These are phyloP conservation scores for Apodemia zela DNA, from an alignment of 2,888 invertebrate species.

Conservation along the genomic window DNA sequence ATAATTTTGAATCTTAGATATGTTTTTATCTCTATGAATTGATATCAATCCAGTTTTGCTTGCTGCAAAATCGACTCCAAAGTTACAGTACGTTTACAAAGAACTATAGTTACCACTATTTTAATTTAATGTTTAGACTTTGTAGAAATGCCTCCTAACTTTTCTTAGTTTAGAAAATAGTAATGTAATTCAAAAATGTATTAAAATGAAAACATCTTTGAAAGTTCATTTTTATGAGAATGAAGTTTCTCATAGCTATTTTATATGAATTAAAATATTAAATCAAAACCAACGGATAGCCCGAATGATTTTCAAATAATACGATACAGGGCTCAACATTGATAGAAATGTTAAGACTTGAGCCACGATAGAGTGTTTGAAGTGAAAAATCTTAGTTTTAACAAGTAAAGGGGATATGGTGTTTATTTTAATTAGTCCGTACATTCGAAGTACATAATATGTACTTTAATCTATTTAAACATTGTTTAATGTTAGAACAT, in stretches of 20 bases:
- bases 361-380: too few species aligned
- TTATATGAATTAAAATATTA: too few species aligned
- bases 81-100: background rate
- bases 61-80: background rate
- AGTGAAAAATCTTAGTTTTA: slow-evolving; percentile 6
- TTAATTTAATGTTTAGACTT: background rate
- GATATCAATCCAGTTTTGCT: background rate
- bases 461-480: background rate
- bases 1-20: too few species aligned
- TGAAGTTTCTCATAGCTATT: too few species aligned
- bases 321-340: too few species aligned
- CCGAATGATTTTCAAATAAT: too few species aligned
- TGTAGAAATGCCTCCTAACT: background rate
- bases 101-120: slow-evolving; percentile 9
- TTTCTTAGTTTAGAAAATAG: background rate
- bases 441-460: background rate
- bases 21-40: too few species aligned
- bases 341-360: too few species aligned
- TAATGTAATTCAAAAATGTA: background rate
- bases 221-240: too few species aligned
- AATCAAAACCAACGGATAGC: too few species aligned
- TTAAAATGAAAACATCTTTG: too few species aligned
- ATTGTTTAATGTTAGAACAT: background rate
- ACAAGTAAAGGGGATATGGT: slow-evolving; percentile 6
- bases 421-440: slow-evolving; percentile 2